Base-by-base conservation (phyloP, 2,888 invertebrate species). In the Drosophila atroscutellata region DNA sequence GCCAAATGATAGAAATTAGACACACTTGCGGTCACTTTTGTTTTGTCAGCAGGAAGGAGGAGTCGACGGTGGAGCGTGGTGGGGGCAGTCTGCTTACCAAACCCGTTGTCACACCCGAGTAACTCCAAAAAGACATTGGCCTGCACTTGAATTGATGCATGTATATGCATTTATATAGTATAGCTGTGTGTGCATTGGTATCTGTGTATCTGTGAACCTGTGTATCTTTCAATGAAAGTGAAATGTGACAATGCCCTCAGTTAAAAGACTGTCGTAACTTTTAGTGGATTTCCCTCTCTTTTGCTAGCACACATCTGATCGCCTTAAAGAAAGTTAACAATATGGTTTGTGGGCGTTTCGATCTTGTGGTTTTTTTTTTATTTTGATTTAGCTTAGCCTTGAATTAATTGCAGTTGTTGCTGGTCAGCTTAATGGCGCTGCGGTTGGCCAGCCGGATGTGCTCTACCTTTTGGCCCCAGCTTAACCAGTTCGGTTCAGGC, bases 201-300 rank as follows among this genome's bases (percentile, higher is more conserved):
- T 50, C 47, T 54, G 28, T 45, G 50, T 52, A 39, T 68, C n/a
- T 56, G 24, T 56, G 42, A 47, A 36, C 60, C 47, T 60, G 11
- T 77, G 50, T 62, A 62, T 50, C 75, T 68, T 39, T 57, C 62
- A 88, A 81, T 66, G 81, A 86, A 86, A 88, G 86, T 86, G 86
- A 86, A 86, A 90, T 90, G 89, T 83, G 76, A 88, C 86, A 77
- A 77, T 86, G 90, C 86, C 83, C 90, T 86, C 73, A 30, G 58
- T 47, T 13, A n/a, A 37, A 26, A n/a, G 55, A 28, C 60, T 49
- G 51, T 50, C 55, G 68, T 70, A 72, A 68, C 63, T 69, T 32
- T 51, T 61, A 30, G 52, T 66, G 60, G 68, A 66, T 83, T 89
- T 89, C 83, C 86, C 86, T 88, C 86, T 86, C 87, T 70, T 80